Evolutionary conservation across 1,140 invertebrate genomes (phyloP), one percentile per base, ranked within the genome.

Genomic region (Homarus americanus): DNA sequence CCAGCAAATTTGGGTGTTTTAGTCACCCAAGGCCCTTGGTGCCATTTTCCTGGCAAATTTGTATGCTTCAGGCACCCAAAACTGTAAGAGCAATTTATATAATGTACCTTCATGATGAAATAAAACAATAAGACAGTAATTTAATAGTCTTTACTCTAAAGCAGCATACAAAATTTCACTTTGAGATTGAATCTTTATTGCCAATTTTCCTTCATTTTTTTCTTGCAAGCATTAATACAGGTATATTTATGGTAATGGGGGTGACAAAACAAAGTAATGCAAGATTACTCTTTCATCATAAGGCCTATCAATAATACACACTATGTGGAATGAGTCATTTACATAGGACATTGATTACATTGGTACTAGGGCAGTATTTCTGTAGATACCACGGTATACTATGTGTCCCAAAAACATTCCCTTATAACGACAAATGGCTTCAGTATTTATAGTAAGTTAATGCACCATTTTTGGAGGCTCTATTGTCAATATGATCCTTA

Each of bases 261-360:
- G 72, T 83, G 80, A 83, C 80, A 82, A 90, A 84, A 89, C 79
- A 87, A 84, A 66, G 53, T 82, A 90, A 90, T 90, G 78, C 78
- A 89, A 82, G 78, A 82, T 90, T 79, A 88, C 76, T 84, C 82
- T 40, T 49, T 41, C 78, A 90, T 73, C 63, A 90, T 90, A 90
- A 90, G 88, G 88, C 88, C 88, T 90, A 90, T 83, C 40, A 83
- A 83, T 90, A 83, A 90, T 90, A 90, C 88, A 88, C 86, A 90
- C 82, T 83, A 83, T 90, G 82, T 90, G 88, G 88, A 90, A 90
- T 90, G 88, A 90, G 88, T 90, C 88, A 90, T 90, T 83, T 90
- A 90, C 88, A 90, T 75, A 90, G 88, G 88, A 90, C 88, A 90
- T 82, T 90, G 80, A 90, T 90, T 87, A 87, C 84, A 90, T 90